Evolutionary conservation across 2,888 invertebrate genomes (phyloP).

Genomic region (Cremastinae sp.): DNA sequence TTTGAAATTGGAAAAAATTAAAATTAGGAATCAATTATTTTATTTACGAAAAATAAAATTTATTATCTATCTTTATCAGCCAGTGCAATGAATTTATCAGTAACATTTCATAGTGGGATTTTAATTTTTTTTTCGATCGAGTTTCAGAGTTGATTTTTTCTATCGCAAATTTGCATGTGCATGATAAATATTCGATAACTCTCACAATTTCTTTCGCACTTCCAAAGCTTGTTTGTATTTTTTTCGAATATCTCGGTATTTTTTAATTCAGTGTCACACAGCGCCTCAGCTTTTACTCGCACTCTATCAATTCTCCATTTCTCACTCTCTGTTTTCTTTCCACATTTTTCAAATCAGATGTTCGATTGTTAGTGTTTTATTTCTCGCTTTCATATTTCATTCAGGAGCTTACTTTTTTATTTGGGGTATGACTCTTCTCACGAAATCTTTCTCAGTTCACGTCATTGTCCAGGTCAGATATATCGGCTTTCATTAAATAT

Average conservation of each 20-base stretch:
- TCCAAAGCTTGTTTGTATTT: conserved; percentile 31
- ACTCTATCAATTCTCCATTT: not conserved
- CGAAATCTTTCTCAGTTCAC: not conserved
- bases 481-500: conserved; percentile 3
- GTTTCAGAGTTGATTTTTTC: conserved; percentile 38
- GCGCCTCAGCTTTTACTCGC: too few relatives aligned
- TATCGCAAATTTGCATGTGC: conserved; percentile 46
- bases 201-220: conserved; percentile 12
- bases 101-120: too few relatives aligned
- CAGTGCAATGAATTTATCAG: too few relatives aligned
- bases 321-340: not conserved
- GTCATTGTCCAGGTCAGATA: conserved; percentile 18
- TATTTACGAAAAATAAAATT: too few relatives aligned
- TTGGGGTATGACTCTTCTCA: conserved; percentile 6
- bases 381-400: not conserved
- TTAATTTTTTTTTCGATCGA: conserved; percentile 38
- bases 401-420: conserved; percentile 31
- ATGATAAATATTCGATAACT: too few relatives aligned
- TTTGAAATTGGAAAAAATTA: too few relatives aligned
- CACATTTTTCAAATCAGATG: not conserved
- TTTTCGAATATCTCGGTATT: too few relatives aligned
- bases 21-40: too few relatives aligned
- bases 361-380: not conserved
- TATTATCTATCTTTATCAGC: too few relatives aligned
- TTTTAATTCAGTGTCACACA: too few relatives aligned